Conservation (phyloP, 2,113 vertebrate genomes). For the Pseudorectes ferrugineus region DNA sequence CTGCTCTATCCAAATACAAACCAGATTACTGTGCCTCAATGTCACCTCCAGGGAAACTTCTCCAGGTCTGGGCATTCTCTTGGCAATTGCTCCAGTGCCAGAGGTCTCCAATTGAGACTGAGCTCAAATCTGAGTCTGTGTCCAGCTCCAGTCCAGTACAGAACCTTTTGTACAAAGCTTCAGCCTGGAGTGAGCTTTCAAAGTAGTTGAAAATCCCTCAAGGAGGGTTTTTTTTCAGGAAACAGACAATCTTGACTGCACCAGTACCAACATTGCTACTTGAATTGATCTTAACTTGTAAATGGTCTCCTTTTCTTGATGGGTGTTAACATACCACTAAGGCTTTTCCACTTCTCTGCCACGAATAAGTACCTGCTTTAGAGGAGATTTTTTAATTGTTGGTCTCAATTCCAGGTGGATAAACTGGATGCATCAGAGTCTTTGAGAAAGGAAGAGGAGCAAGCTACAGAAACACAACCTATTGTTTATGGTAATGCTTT, state of each 20-base stretch:
- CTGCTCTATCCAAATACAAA: not conserved
- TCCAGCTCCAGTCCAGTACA: constrained; percentile 37
- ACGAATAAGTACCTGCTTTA: constrained; percentile 24
- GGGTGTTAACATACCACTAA: constrained; percentile 75
- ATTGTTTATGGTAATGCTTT: constrained; percentile 92
- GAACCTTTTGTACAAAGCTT: constrained; percentile 50
- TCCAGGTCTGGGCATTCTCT: not conserved
- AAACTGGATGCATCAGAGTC: constrained; percentile 97
- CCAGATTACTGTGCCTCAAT: not conserved
- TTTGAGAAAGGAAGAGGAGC: constrained; percentile 97
- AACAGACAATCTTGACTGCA: constrained; percentile 69
- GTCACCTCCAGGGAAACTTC: not conserved
- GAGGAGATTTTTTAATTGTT: constrained; percentile 39
- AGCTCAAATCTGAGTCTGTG: not conserved
- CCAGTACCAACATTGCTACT: constrained; percentile 73
- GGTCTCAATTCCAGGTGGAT: constrained; percentile 87
- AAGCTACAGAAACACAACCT: constrained; percentile 96
- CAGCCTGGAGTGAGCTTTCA: constrained; percentile 66
- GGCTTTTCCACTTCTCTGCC: constrained; percentile 86
- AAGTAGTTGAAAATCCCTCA: constrained; percentile 67
- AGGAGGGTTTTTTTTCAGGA: constrained; percentile 34
- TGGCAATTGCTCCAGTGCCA: not conserved
- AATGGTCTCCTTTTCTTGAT: constrained; percentile 69
- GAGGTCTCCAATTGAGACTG: not conserved
- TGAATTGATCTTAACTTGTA: constrained; percentile 71